These are phyloP conservation scores for Cerceris rybyensis DNA, from an alignment of 2,888 invertebrate genomes.

Conservation along the genomic window DNA sequence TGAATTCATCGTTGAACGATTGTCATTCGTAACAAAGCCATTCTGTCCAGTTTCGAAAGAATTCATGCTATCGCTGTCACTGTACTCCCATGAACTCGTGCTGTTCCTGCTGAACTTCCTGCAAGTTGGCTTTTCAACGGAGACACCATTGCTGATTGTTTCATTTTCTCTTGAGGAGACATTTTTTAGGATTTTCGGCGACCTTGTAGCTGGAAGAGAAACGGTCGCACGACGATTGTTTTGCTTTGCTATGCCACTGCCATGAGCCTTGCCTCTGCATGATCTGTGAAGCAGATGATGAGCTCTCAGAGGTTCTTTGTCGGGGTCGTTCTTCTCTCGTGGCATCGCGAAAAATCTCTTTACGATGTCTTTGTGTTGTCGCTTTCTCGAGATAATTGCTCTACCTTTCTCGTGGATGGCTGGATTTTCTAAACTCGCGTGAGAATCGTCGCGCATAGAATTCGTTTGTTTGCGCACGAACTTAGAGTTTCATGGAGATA, in stretches of 20 bases:
- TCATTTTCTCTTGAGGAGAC: constrained; percentile 30
- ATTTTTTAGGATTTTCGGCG: constrained; percentile 41
- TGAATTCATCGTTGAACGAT: constrained; percentile 21
- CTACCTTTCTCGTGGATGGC: constrained; percentile 19
- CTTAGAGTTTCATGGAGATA: background rate
- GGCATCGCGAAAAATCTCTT: constrained; percentile 44
- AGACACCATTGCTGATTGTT: constrained; percentile 18
- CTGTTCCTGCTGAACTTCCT: constrained; percentile 84
- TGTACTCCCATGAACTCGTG: constrained; percentile 86
- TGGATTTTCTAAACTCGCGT: constrained; percentile 14
- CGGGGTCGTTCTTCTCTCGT: constrained; percentile 48
- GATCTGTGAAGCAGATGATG: constrained; percentile 87
- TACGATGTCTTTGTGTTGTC: background rate
- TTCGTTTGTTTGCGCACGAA: background rate
- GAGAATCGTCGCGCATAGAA: constrained; percentile 15
- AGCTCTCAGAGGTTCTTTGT: constrained; percentile 76
- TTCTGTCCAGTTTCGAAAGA: constrained; percentile 78
- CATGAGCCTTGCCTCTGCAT: constrained; percentile 90
- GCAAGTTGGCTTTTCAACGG: constrained; percentile 2
- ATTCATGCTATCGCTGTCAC: constrained; percentile 86
- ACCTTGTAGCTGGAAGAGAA: constrained; percentile 74
- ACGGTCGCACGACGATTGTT: constrained; percentile 80
- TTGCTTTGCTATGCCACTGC: constrained; percentile 86
- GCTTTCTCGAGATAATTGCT: constrained; percentile 5
- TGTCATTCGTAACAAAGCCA: constrained; percentile 61